These are phyloP conservation scores for Epirrita christyi DNA, from an alignment of 2,888 invertebrate genomes.

Conservation along the genomic window DNA sequence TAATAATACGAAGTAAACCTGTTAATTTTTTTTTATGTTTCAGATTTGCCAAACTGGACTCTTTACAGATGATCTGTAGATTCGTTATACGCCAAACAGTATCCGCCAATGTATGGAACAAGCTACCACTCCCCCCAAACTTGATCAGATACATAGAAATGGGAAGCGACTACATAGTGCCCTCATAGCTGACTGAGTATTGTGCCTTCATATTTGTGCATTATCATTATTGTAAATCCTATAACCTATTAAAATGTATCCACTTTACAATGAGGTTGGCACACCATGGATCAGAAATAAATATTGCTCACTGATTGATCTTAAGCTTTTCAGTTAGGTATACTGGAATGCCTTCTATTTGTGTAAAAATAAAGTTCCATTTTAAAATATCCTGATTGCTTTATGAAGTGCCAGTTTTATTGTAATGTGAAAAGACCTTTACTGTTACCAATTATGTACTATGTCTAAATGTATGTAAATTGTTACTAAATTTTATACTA, in stretches of 20 bases:
- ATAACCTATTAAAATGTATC: slow-evolving; percentile 41
- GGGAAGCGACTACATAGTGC: slow-evolving; percentile 81
- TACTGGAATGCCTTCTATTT: neutral
- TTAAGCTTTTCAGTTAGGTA: neutral
- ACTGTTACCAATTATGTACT: slow-evolving; percentile 34
- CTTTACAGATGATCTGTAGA: slow-evolving; percentile 89
- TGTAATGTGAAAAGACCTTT: slow-evolving; percentile 25
- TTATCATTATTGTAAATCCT: slow-evolving; percentile 41
- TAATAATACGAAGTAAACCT: neutral
- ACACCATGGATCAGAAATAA: slow-evolving; percentile 1
- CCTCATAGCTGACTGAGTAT: slow-evolving; percentile 55
- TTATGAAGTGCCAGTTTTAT: slow-evolving; percentile 15
- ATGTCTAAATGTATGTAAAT: slow-evolving; percentile 47
- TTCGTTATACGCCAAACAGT: slow-evolving; percentile 90
- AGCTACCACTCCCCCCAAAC: slow-evolving; percentile 86
- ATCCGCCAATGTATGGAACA: slow-evolving; percentile 87
- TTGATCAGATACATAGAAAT: slow-evolving; percentile 73
- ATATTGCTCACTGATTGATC: neutral
- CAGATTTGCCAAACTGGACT: slow-evolving; percentile 88
- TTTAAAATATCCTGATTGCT: neutral
- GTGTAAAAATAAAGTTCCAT: neutral
- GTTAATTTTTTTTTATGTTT: slow-evolving; percentile 50
- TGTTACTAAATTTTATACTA: slow-evolving; percentile 67
- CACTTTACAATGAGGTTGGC: slow-evolving; percentile 31
- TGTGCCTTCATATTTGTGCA: slow-evolving; percentile 58